phyloP scores from a whole-genome alignment of 2,113 vertebrate genomes.

The Brienomyrus longianalis region DNA sequence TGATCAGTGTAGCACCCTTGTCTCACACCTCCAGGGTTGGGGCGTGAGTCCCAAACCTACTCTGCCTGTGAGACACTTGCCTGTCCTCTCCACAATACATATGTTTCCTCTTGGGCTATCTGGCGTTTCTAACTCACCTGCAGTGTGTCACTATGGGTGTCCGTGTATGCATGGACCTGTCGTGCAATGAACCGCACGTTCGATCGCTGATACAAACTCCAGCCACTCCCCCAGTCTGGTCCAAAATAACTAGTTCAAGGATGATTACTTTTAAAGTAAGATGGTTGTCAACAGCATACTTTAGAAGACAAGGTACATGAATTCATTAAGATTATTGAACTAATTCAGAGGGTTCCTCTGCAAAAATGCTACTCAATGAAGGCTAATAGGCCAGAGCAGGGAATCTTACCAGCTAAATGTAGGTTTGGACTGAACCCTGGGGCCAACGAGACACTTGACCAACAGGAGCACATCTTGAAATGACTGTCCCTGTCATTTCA shows the following conservation, averaged over 20 bases:
- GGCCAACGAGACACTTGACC: neutral
- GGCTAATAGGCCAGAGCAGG: neutral
- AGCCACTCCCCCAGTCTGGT: neutral
- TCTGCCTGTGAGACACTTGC: neutral
- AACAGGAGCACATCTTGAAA: neutral
- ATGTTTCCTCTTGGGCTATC: neutral
- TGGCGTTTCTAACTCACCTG: neutral
- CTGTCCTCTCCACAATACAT: neutral
- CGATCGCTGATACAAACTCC: neutral
- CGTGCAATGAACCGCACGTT: neutral
- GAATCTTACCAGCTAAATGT: neutral
- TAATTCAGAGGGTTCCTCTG: neutral
- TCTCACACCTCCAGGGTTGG: neutral
- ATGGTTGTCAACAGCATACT: neutral
- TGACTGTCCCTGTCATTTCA: slow-evolving; percentile 43
- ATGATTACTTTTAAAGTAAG: neutral
- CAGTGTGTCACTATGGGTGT: neutral
- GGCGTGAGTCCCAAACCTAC: neutral
- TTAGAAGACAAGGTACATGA: neutral
- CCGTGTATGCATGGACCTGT: too few species aligned
- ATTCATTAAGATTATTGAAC: neutral
- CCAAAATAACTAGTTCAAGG: neutral
- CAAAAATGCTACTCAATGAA: neutral
- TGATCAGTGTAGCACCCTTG: neutral
- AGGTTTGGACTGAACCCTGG: neutral